Evolutionary conservation across 2,888 invertebrate genomes (phyloP), one percentile per base, ranked within the genome.

Genomic region (Dusona sp.): DNA sequence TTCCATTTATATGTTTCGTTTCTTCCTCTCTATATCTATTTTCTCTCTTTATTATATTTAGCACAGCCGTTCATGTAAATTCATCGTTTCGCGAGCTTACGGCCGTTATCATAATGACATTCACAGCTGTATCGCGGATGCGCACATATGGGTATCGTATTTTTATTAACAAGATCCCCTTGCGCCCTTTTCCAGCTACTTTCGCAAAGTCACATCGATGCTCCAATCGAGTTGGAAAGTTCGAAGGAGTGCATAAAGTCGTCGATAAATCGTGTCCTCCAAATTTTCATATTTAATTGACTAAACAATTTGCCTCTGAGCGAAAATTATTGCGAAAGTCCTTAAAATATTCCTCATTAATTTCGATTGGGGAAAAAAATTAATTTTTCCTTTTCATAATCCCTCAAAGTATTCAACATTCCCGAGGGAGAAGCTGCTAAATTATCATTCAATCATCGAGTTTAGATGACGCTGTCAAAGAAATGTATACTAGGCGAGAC

Each of bases 61-160:
- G 57, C 80, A 85, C 80, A 82, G 83, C 77, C 85, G 87, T 89
- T 91, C 90, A 92, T 92, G 92, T 90, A 92, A 92, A 92, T 92
- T 88, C 90, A 88, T 88, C 81, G 83, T 84, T 83, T 38, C 85
- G 83, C 88, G 88, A 86, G 88, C 86, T 85, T 85, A 70, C 51
- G 74, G 89, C 84, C 90, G 90, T 90, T 91, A 90, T 92, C 90
- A 91, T 92, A 92, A 92, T 91, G 92, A 91, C 90, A 91, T 90
- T 90, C 92, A 90, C 91, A 90, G 92, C 92, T 92, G 92, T 86
- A 91, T 90, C 86, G 89, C 90, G 87, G 87, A 80, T 70, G 85
- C 79, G 83, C 70, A 87, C 89, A 88, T 90, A 90, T 90, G 89
- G 89, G 89, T 88, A 89, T 91, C 90, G 90, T 90, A 90, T 90